Conservation (phyloP, 2,113 vertebrate species). For the Copsychus sechellarum region DNA sequence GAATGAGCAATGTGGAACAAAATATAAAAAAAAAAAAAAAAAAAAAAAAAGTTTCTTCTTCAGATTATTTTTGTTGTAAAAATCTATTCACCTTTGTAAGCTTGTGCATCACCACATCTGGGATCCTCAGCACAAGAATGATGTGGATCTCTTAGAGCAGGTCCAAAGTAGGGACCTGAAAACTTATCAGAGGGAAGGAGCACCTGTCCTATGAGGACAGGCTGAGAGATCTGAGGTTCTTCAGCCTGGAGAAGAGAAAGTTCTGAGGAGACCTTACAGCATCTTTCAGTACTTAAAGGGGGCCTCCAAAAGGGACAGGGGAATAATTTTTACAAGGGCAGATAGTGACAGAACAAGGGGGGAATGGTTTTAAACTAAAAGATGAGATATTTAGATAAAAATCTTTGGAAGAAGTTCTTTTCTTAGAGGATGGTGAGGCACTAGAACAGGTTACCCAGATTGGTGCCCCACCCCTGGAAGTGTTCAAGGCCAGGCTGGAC, state of each 20-base stretch:
- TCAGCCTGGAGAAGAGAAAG: background rate
- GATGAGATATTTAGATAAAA: background rate
- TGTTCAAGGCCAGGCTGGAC: background rate
- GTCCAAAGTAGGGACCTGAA: background rate
- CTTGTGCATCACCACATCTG: background rate
- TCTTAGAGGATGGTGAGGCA: background rate
- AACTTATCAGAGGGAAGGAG: background rate
- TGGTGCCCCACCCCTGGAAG: background rate
- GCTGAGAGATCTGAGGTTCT: background rate
- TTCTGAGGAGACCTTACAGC: background rate
- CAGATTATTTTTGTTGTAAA: background rate
- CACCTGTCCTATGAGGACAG: background rate
- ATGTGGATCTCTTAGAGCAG: background rate
- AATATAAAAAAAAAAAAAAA: background rate
- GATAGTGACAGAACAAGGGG: background rate
- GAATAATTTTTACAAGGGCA: background rate
- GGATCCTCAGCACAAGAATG: background rate
- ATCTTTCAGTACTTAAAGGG: background rate
- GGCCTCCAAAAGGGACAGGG: background rate
- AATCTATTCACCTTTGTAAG: background rate
- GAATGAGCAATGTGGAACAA: background rate
- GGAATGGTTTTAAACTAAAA: background rate
- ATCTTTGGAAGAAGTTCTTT: background rate
- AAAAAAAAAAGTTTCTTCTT: background rate
- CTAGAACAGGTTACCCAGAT: background rate